These are phyloP conservation scores for Carettochelys insculpta DNA, from an alignment of 2,113 vertebrate genomes.

Conservation along the genomic window DNA sequence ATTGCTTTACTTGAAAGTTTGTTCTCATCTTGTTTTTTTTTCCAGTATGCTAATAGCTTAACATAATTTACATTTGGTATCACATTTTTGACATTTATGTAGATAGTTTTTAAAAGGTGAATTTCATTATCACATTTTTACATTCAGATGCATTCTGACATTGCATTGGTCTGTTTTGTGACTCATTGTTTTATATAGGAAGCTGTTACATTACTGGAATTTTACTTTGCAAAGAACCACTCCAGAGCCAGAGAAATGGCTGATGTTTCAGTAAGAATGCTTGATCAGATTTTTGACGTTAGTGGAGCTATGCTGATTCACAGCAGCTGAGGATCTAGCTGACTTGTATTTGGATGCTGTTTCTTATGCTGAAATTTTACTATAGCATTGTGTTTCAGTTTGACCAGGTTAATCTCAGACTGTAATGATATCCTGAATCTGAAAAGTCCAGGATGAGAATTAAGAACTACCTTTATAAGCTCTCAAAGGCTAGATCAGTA, in stretches of 20 bases:
- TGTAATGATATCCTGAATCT: slow-evolving; percentile 20
- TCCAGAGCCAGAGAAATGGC: not conserved
- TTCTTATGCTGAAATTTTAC: not conserved
- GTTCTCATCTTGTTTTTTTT: not conserved
- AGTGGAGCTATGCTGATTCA: not conserved
- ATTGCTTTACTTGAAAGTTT: not conserved
- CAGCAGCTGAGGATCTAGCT: not conserved
- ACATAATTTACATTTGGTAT: not conserved
- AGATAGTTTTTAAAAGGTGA: not conserved
- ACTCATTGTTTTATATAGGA: not conserved
- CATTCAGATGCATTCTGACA: not conserved
- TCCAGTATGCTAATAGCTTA: not conserved
- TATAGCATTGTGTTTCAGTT: not conserved
- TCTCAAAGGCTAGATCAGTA: slow-evolving; percentile 4
- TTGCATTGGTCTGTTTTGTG: not conserved
- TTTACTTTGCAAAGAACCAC: not conserved
- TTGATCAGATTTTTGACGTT: slow-evolving; percentile 31
- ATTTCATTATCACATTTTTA: not conserved
- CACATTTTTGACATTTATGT: not conserved
- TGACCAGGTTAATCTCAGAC: not conserved
- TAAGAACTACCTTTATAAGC: no score
- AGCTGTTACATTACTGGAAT: not conserved
- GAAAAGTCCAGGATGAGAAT: no score
- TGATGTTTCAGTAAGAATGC: not conserved
- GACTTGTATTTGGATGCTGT: not conserved